phyloP scores from a whole-genome alignment of 2,113 vertebrate genomes.

The Dasyurus viverrinus region DNA sequence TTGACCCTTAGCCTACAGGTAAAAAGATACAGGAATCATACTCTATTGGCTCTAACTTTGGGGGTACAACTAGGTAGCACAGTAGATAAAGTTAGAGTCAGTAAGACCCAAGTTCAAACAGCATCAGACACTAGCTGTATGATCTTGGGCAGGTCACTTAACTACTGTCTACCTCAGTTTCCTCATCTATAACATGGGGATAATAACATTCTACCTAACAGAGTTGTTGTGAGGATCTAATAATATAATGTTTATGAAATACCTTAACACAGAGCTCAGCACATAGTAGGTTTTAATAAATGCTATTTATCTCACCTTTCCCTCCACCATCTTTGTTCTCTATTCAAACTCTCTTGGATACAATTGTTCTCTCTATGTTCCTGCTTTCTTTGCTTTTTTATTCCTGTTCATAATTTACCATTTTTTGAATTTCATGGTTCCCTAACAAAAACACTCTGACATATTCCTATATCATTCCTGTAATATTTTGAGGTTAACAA shows the following conservation, averaged over 20 bases:
- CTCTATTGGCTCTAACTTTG: background rate
- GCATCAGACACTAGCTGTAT: background rate
- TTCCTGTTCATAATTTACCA: background rate
- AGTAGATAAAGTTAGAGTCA: background rate
- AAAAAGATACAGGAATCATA: background rate
- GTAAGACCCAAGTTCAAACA: background rate
- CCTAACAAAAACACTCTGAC: background rate
- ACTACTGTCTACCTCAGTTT: background rate
- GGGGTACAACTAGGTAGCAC: background rate
- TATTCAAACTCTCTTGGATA: background rate
- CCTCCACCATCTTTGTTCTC: background rate
- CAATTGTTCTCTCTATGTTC: background rate
- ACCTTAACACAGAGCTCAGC: background rate
- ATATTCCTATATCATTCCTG: background rate
- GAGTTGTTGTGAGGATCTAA: background rate
- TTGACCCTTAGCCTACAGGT: background rate
- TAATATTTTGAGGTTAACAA: background rate
- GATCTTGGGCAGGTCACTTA: background rate
- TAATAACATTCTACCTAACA: background rate
- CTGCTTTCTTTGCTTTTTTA: background rate
- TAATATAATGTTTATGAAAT: background rate
- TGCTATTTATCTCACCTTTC: background rate
- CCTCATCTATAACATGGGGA: background rate
- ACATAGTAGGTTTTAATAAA: background rate
- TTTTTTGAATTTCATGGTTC: background rate